A percentile compares a stretch with the other conserved stretches of the same genome.
These are phyloP conservation scores for Nesogale talazaci DNA, from an alignment of 2,113 vertebrate genomes.

Conservation along the genomic window DNA sequence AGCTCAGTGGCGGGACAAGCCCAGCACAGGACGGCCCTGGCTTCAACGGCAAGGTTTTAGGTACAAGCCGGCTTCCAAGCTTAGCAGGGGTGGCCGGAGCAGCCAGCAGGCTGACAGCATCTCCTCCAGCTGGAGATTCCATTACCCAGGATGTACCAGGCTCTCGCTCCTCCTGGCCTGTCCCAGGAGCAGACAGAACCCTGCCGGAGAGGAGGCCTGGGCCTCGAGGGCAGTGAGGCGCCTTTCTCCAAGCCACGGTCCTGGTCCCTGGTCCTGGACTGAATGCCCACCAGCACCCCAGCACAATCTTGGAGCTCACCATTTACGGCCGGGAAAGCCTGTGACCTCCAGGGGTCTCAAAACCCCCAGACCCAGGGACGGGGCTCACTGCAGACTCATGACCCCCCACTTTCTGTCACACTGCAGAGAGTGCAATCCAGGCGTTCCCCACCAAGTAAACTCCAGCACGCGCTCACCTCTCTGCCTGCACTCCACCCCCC, in stretches of 20 bases:
- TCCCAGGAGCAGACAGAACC: fast-evolving
- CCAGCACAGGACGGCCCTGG: not conserved
- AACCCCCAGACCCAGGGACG: not conserved
- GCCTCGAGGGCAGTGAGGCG: no score
- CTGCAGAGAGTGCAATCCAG: not conserved
- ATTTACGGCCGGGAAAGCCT: fast-evolving
- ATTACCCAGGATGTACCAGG: fast-evolving
- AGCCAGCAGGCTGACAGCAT: no score
- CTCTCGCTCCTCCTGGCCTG: fast-evolving
- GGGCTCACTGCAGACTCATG: no score
- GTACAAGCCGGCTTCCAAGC: not conserved
- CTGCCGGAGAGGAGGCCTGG: not conserved
- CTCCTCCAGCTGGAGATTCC: not conserved
- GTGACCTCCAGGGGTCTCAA: not conserved
- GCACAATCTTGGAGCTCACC: no score
- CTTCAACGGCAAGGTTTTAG: no score
- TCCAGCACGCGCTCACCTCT: no score
- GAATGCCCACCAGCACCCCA: no score
- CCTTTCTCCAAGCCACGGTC: no score
- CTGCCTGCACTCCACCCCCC: fast-evolving
- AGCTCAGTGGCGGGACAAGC: fast-evolving
- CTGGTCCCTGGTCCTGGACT: no score
- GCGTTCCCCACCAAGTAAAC: fast-evolving
- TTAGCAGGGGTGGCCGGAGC: fast-evolving
- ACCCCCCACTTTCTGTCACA: no score